phyloP scores from a whole-genome alignment of 1,140 invertebrate genomes.

The Zaprionus taronus region DNA sequence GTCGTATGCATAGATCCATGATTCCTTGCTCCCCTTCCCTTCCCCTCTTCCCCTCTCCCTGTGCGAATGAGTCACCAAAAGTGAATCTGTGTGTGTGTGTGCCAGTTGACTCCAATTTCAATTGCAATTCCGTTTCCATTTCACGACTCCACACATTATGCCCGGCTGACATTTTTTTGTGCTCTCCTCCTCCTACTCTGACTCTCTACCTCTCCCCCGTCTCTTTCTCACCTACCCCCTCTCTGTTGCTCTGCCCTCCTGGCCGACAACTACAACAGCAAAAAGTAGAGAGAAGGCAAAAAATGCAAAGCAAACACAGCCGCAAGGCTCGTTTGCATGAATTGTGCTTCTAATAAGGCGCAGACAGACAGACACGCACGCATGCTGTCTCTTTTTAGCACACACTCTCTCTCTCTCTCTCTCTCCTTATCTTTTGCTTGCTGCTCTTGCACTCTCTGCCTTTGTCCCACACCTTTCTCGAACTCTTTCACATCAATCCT shows the following conservation, averaged over 20 bases:
- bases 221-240: not conserved
- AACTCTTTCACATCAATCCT: constrained; percentile 27
- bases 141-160: constrained; percentile 22
- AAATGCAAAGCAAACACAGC: constrained; percentile 43
- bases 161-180: constrained; percentile 21
- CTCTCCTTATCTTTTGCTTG: not conserved
- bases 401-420: not conserved
- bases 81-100: constrained; percentile 32
- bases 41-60: not conserved
- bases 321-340: constrained; percentile 42
- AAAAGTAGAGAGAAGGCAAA: not conserved
- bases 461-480: not conserved
- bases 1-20: constrained; percentile 47
- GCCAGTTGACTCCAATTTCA: constrained; percentile 59
- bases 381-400: not conserved
- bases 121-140: constrained; percentile 39
- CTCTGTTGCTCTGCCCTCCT: not conserved
- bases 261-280: constrained; percentile 2
- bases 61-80: constrained; percentile 66
- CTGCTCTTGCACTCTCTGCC: not conserved
- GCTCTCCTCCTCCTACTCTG: not conserved
- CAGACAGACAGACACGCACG: not conserved
- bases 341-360: constrained; percentile 42
- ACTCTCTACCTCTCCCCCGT: not conserved
- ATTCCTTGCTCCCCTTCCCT: constrained; percentile 19